Evolutionary conservation across 2,797 vertebrate genomes (phyloP).

Genomic region (Borostomias antarcticus): DNA sequence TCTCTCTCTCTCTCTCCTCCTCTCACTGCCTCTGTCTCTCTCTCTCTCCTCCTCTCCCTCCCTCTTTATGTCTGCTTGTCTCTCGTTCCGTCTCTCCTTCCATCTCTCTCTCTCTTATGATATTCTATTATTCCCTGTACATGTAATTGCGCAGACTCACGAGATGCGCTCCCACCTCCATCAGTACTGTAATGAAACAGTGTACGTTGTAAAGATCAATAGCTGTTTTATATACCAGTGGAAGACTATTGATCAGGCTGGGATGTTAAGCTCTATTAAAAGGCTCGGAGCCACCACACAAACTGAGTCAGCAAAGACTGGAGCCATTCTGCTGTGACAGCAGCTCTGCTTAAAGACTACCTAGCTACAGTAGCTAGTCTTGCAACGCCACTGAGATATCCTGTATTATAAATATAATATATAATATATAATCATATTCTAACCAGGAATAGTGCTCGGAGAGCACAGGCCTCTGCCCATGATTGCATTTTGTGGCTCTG

Average conservation of each 20-base stretch:
- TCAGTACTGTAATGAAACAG: neutral
- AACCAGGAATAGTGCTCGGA: too few relatives aligned
- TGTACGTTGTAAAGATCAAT: constrained; percentile 14
- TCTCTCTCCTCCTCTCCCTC: neutral
- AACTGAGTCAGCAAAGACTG: constrained; percentile 24
- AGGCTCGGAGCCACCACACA: constrained; percentile 17
- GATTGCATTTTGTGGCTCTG: too few relatives aligned
- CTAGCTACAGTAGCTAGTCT: neutral
- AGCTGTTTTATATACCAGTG: constrained; percentile 20
- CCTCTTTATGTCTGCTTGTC: neutral
- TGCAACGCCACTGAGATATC: too few relatives aligned
- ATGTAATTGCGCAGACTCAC: neutral
- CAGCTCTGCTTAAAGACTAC: constrained; percentile 8
- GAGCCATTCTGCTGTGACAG: neutral
- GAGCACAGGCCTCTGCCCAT: too few relatives aligned
- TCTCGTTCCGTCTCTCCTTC: neutral
- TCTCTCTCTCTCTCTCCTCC: neutral
- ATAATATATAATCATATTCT: too few relatives aligned
- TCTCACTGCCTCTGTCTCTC: neutral
- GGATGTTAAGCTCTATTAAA: constrained; percentile 24
- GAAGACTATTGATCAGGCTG: constrained; percentile 32
- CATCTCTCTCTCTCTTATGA: neutral
- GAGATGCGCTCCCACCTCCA: neutral
- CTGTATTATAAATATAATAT: too few relatives aligned
- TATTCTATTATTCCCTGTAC: neutral